Conservation (phyloP, 2,797 vertebrate genomes). For the Scomberomorus guttatus region DNA sequence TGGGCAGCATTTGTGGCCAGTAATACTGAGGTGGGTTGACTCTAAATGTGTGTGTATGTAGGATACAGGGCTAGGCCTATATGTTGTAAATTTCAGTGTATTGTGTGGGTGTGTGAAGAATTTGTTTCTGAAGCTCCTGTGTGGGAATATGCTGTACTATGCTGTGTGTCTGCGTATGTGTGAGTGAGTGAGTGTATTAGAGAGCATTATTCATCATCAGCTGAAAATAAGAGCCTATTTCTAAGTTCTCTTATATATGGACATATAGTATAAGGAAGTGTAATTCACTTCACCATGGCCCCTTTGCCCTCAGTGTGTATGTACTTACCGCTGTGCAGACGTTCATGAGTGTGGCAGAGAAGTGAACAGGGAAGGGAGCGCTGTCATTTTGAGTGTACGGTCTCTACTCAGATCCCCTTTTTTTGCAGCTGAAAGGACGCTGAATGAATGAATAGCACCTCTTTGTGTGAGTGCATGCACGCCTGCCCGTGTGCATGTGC, state of each 20-base stretch:
- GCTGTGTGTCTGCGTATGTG: slow-evolving; percentile 18
- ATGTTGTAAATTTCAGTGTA: slow-evolving; percentile 45
- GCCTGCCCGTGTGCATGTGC: slow-evolving; percentile 45
- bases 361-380: slow-evolving; percentile 62
- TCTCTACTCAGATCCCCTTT: slow-evolving; percentile 58
- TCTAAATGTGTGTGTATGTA: slow-evolving; percentile 24
- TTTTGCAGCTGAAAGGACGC: slow-evolving; percentile 66
- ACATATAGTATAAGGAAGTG: slow-evolving; percentile 33
- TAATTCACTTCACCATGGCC: slow-evolving; percentile 41
- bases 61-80: slow-evolving; percentile 14
- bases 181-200: slow-evolving; percentile 12
- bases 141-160: slow-evolving; percentile 46
- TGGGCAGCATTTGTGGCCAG: slow-evolving; percentile 27
- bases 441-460: slow-evolving; percentile 72
- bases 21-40: slow-evolving; percentile 32
- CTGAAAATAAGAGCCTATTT: slow-evolving; percentile 39
- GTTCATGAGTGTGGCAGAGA: slow-evolving; percentile 63
- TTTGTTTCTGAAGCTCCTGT: slow-evolving; percentile 51
- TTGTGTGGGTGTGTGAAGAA: slow-evolving; percentile 58
- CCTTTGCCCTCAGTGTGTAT: slow-evolving; percentile 45
- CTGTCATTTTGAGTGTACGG: slow-evolving; percentile 74
- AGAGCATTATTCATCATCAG: slow-evolving; percentile 56
- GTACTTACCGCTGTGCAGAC: slow-evolving; percentile 22
- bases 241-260: slow-evolving; percentile 15
- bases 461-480: slow-evolving; percentile 63